Conservation (phyloP, 2,888 invertebrate genomes). For the Hypomecis punctinalis region DNA sequence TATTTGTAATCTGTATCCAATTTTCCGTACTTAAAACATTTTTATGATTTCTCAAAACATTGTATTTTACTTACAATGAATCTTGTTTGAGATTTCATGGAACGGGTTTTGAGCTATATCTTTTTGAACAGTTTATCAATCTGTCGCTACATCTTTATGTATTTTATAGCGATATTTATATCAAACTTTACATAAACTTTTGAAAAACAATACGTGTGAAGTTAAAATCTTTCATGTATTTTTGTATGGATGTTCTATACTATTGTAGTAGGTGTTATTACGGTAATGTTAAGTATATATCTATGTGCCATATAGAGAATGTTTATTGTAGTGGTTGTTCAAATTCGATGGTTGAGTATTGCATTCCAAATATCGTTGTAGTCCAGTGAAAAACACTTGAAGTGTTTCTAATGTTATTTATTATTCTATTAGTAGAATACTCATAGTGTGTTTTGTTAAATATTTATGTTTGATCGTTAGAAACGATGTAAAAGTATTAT, state of each 20-base stretch:
- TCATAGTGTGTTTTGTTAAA: slow-evolving; percentile 5
- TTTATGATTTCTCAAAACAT: slow-evolving; percentile 53
- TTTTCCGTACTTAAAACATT: slow-evolving; percentile 51
- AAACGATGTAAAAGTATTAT: slow-evolving; percentile 56
- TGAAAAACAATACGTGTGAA: slow-evolving; percentile 36
- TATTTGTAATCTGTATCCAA: slow-evolving; percentile 40
- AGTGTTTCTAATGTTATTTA: slow-evolving; percentile 25
- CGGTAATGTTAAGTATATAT: slow-evolving; percentile 24
- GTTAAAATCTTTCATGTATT: slow-evolving; percentile 58
- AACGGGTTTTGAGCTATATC: slow-evolving; percentile 37
- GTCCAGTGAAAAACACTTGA: slow-evolving; percentile 23
- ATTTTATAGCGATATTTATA: slow-evolving; percentile 18
- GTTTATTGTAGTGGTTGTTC: slow-evolving; percentile 39
- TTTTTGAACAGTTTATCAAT: slow-evolving; percentile 23
- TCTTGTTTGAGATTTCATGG: slow-evolving; percentile 26
- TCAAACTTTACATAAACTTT: slow-evolving; percentile 16
- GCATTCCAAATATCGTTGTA: slow-evolving; percentile 62
- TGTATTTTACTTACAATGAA: slow-evolving; percentile 32
- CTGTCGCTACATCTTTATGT: neutral
- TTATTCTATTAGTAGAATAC: slow-evolving; percentile 11
- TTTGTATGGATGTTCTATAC: slow-evolving; percentile 68
- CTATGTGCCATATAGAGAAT: slow-evolving; percentile 15
- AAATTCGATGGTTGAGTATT: slow-evolving; percentile 39
- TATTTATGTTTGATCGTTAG: slow-evolving; percentile 55
- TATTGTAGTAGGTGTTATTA: slow-evolving; percentile 43